Evolutionary conservation across 2,888 invertebrate species (phyloP), one percentile per base, ranked within the genome.

Genomic region (Bembecia ichneumoniformis): DNA sequence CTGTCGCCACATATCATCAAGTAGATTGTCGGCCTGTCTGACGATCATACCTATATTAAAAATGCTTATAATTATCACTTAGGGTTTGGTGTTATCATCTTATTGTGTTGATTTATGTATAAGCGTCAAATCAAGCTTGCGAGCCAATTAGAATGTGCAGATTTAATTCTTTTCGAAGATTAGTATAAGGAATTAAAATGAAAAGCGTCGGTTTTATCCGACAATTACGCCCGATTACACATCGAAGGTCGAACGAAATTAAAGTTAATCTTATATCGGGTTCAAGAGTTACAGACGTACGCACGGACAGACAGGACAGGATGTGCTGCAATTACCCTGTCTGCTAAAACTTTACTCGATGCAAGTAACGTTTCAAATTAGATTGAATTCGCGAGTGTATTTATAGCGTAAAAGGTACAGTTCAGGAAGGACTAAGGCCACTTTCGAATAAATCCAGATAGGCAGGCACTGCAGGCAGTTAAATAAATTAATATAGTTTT

Each of bases 301-400:
- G 60, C 57, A 68, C 67, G 56, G 53, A 62, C 57, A 54, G 67
- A 70, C 77, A 54, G 68, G 68, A 62, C 79, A 75, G 82, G 79
- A 81, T 77, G 68, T 66, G 54, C 62, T 62, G 74, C 74, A 82
- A 82, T 82, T 81, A 82, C 71, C 55, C 72, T 81, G 82, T 82
- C 82, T 52, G 58, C 62, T 65, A 59, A 68, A 40, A 57, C 64
- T 60, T 62, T 62, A 50, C 55, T 48, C 51, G 51, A 49, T 57
- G 70, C 68, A 78, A 79, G 76, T 69, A 59, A 66, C 64, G 65
- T 47, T 58, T 62, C 56, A 67, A 68, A 62, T 70, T 71, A 71
- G 71, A 70, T 47, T 47, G 35, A 35, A 10, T 47, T 35, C 16
- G 44, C 15, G 44, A 44, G 44, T 14, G 13, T 44, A 13, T 40